Base-by-base conservation (phyloP, 2,113 vertebrate species). In the Hiodon alosoides region DNA sequence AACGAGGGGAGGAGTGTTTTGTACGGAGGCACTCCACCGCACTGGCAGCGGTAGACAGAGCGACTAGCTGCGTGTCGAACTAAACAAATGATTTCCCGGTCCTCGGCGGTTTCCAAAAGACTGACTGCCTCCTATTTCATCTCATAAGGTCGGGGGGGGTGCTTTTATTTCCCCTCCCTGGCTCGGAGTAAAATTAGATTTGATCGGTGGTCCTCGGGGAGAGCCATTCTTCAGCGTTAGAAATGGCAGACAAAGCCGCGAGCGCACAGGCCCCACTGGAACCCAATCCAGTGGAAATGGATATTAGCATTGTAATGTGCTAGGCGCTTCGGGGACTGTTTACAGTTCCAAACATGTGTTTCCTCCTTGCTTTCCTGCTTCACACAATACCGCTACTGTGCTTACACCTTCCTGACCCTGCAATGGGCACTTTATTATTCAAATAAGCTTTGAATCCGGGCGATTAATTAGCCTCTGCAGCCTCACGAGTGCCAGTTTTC, bases 391-490 rank as follows among this genome's bases (percentile, higher is more conserved):
- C 72, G 64, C 4, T 2, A 61, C 75, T 75, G 2, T 64, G 66
- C 72, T 76, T 8, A 4, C 5, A 2, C 79, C 75, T 84, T 79
- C 69, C 57, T 81, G 79, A 85, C 79, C 79, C 76, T 82, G 79
- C 78, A 53, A 78, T 84, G 84, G 84, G 77, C 77, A 82, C 87
- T 91, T 93, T 90, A 90, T 88, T 85, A 88, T 88, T 84, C 77
- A 85, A 87, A 89, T 89, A 67, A 73, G 72, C 65, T 76, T 77
- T 76, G 81, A 82, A 88, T 87, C 81, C 71, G 79, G 89, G 81
- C 76, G 79, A 85, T 85, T 88, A 86, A 90, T 90, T 88, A 85
- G 79, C 81, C 79, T 75, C 78, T 77, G 69, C 72, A 69, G 75
- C 75, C 74, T 79, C 83, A 77, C 72, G 77, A 74, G 67, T 53